A percentile compares a stretch with the other conserved stretches of the same genome.
Evolutionary conservation across 92 coral and sea anemone genomes (phyloP).

Genomic region (Ricordea florida): DNA sequence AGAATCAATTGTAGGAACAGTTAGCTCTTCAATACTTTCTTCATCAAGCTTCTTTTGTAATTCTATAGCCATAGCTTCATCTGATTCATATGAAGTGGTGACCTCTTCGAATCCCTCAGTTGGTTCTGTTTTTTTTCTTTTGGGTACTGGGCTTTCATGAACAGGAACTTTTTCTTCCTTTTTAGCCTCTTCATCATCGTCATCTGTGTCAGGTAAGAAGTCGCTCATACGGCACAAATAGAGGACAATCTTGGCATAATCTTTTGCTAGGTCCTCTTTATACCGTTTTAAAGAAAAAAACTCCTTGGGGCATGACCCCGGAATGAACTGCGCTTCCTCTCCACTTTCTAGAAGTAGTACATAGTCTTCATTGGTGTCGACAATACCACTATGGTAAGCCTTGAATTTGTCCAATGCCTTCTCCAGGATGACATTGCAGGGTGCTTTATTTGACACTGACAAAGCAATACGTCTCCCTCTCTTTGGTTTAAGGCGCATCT

Average conservation of each 20-base stretch:
- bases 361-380: conserved; percentile 52
- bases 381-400: conserved; percentile 41
- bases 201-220: conserved; percentile 12
- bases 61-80: conserved; percentile 56
- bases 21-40: conserved; percentile 25
- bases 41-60: conserved; percentile 61
- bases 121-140: conserved; percentile 38
- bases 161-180: conserved; percentile 14
- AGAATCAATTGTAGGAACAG: conserved; percentile 17
- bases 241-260: conserved; percentile 55
- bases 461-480: conserved; percentile 56
- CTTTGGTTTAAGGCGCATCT: conserved; percentile 40
- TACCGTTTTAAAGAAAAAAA: conserved; percentile 40
- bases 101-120: conserved; percentile 28
- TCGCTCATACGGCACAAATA: conserved; percentile 57
- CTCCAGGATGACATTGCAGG: conserved; percentile 17
- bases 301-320: conserved; percentile 52
- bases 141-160: conserved; percentile 24
- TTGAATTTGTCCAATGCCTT: conserved; percentile 46
- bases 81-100: conserved; percentile 34
- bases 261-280: conserved; percentile 59
- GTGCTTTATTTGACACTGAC: conserved; percentile 46
- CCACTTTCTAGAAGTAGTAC: conserved; percentile 55
- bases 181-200: conserved; percentile 26
- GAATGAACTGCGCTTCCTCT: conserved; percentile 64